Evolutionary conservation across 2,797 vertebrate species (phyloP).

Genomic region (Lepus townsendii): DNA sequence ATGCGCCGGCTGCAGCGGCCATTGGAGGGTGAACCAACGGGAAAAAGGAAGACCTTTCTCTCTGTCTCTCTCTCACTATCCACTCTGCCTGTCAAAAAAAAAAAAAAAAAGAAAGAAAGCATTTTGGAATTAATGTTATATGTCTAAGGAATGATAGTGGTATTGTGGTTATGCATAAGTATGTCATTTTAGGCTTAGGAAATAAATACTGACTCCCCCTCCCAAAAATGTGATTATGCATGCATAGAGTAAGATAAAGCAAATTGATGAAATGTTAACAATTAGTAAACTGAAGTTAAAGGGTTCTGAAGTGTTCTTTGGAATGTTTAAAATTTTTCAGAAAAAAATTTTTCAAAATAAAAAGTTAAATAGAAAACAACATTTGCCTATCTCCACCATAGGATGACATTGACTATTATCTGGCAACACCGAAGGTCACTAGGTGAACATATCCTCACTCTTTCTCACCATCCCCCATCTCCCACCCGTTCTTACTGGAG

Average conservation of each 20-base stretch:
- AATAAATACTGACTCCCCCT: background rate
- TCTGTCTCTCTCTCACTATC: too few relatives aligned
- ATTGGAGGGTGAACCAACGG: too few relatives aligned
- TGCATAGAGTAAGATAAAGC: background rate
- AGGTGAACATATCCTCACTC: background rate
- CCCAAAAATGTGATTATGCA: background rate
- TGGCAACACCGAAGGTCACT: background rate
- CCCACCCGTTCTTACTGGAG: background rate
- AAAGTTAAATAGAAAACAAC: slow-evolving; percentile 47
- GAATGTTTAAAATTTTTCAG: slow-evolving; percentile 51
- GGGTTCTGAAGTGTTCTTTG: slow-evolving; percentile 3
- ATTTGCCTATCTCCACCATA: background rate
- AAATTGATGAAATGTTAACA: slow-evolving; percentile 44
- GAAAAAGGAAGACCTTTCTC: too few relatives aligned
- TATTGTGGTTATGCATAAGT: slow-evolving; percentile 6
- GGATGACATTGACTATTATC: background rate
- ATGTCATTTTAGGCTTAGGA: slow-evolving; percentile 6
- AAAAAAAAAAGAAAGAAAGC: background rate
- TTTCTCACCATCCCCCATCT: background rate
- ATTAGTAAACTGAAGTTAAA: slow-evolving; percentile 25
- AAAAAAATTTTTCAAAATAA: slow-evolving; percentile 39
- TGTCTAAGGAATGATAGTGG: background rate
- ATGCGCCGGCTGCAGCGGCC: too few relatives aligned
- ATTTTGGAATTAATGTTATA: slow-evolving; percentile 16
- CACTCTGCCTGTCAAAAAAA: too few relatives aligned